phyloP scores from a whole-genome alignment of 2,797 vertebrate species.

The Neomorphus geoffroyi region DNA sequence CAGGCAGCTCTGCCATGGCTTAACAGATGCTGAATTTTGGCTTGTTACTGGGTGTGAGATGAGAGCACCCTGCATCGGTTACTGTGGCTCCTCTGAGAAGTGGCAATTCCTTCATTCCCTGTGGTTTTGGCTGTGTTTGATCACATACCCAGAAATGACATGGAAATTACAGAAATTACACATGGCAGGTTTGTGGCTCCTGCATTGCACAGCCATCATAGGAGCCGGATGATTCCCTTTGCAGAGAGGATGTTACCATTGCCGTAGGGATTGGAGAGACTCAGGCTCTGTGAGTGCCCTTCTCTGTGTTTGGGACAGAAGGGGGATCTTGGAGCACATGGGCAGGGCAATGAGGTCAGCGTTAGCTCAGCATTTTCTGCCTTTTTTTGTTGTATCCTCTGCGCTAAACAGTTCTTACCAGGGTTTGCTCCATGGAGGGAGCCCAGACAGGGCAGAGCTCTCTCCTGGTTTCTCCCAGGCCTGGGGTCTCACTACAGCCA shows the following conservation, averaged over 20 bases:
- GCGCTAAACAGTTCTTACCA: background rate
- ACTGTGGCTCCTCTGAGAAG: background rate
- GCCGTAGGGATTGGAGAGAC: rapidly evolving
- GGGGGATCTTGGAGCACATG: background rate
- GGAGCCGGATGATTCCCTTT: background rate
- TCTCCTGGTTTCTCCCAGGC: background rate
- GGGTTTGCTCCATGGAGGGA: background rate
- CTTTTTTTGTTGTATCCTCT: background rate
- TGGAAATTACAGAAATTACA: background rate
- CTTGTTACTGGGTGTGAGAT: too few relatives aligned
- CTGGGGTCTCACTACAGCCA: background rate
- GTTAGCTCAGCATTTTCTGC: background rate
- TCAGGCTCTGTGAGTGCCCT: background rate
- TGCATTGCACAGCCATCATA: rapidly evolving
- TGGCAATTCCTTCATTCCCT: background rate
- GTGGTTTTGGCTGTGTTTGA: background rate
- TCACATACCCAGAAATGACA: background rate
- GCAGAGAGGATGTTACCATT: background rate
- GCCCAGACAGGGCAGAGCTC: background rate
- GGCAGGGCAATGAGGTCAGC: background rate
- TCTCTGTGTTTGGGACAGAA: background rate
- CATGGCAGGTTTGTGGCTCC: background rate
- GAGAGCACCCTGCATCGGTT: too few relatives aligned
- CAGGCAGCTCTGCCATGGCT: background rate
- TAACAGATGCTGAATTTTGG: background rate